A percentile compares a stretch with the other conserved stretches of the same genome.
Evolutionary conservation across 1,140 invertebrate species (phyloP).

Genomic region (Ceratoteleas bidentatus): DNA sequence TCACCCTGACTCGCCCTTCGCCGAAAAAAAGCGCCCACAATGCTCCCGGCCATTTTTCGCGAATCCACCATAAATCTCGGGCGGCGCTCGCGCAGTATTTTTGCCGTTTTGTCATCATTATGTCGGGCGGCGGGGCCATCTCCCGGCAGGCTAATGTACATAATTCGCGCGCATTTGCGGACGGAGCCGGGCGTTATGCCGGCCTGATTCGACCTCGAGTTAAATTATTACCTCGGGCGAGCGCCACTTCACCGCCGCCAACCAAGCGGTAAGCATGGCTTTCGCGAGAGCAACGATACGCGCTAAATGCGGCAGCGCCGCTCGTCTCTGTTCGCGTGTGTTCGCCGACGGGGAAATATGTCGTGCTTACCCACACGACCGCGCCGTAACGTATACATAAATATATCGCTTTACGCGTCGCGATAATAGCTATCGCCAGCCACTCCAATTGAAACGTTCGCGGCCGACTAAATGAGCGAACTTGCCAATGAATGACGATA

Average conservation of each 20-base stretch:
- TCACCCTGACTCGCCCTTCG: too few species aligned
- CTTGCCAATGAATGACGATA: slow-evolving; percentile 60
- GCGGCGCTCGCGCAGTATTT: slow-evolving; percentile 14
- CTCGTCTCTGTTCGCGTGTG: slow-evolving; percentile 53
- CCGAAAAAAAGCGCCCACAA: too few species aligned
- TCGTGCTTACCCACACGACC: slow-evolving; percentile 24
- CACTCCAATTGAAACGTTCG: slow-evolving; percentile 64
- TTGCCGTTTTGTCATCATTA: slow-evolving; percentile 51
- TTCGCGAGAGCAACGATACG: slow-evolving; percentile 55
- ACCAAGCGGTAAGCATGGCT: slow-evolving; percentile 56
- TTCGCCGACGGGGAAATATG: slow-evolving; percentile 56
- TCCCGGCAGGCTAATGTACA: slow-evolving; percentile 48
- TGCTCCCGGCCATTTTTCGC: slow-evolving; percentile 15
- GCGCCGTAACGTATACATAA: slow-evolving; percentile 38
- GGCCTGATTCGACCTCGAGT: slow-evolving; percentile 73
- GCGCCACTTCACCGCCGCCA: slow-evolving; percentile 68
- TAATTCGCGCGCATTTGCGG: slow-evolving; percentile 68
- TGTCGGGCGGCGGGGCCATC: slow-evolving; percentile 14
- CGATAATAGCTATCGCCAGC: slow-evolving; percentile 57
- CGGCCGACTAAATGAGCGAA: slow-evolving; percentile 51
- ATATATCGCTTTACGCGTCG: slow-evolving; percentile 57
- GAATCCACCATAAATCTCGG: slow-evolving; percentile 37
- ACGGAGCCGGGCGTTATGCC: slow-evolving; percentile 68
- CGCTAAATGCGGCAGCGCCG: slow-evolving; percentile 47
- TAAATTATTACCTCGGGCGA: slow-evolving; percentile 73